Base-by-base conservation (phyloP, 2,888 invertebrate species). In the Drosophila kambysellisi region DNA sequence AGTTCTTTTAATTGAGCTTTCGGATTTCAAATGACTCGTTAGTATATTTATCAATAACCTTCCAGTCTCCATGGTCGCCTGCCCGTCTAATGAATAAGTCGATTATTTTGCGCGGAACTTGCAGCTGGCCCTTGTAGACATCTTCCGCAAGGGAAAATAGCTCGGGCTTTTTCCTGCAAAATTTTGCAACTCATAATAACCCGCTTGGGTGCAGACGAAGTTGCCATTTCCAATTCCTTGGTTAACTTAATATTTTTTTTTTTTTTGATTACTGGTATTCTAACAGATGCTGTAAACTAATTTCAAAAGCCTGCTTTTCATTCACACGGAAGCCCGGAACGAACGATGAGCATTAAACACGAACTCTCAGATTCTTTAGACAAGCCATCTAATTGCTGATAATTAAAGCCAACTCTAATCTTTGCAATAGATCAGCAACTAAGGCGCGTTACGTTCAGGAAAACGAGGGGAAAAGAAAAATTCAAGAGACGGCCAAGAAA, bases 81-180 rank as follows among this genome's bases (percentile, higher is more conserved):
- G 25, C 25, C 25, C 25, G 25, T 25, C 25, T 25, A 25, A 25
- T 25, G 25, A 25, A 25, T 25, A 25, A 25, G 25, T 25, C n/a
- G n/a, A n/a, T n/a, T n/a, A n/a, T n/a, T n/a, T n/a, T n/a, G n/a
- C n/a, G n/a, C 25, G 25, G 25, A 25, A 25, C 86, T 69, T 86
- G 64, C 9, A 86, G 59, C 25, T 58, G 54, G 3, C 86, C 86
- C 59, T 61, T 71, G 29, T 63, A 89, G 20, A 9, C 1, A 0
- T 82, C 76, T 0, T 74, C 82, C 0, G 63, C 75, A 0, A 9
- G 5, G 6, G 89, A 73, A 32, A 89, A 84, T 29, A 82, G 0
- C 33, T 88, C 72, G 1, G 89, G 81, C 0, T 82, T 79, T 54
- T 89, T 81, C 56, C 79, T 74, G 2, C 72, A 72, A 3, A 88